Conservation (phyloP, 2,797 vertebrate genomes). For the Huso huso region DNA sequence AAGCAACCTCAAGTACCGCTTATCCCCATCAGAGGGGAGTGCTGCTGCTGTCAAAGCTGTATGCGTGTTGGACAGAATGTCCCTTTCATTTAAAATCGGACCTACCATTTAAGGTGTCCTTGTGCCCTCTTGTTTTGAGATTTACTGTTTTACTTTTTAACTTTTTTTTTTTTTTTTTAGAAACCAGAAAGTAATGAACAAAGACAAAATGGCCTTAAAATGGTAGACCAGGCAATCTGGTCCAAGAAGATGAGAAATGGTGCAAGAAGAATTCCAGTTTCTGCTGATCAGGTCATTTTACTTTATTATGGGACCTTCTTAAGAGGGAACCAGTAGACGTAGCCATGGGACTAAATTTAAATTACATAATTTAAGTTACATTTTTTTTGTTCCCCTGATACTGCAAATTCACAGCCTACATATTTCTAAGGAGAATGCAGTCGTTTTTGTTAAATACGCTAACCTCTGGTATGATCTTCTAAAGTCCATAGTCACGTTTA, state of each 20-base stretch:
- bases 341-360: no score
- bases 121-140: neutral
- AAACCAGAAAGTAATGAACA: conserved; percentile 91
- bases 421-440: no score
- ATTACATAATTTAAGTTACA: no score
- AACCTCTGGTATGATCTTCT: no score
- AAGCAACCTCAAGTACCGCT: no score
- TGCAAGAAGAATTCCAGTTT: conserved; percentile 82
- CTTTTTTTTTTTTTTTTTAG: conserved; percentile 43
- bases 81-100: no score
- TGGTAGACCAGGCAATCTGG: conserved; percentile 98
- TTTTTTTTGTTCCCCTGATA: no score
- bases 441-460: neutral
- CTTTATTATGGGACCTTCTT: no score
- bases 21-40: neutral
- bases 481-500: no score
- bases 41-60: neutral
- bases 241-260: conserved; percentile 98
- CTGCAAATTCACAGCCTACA: no score
- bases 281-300: conserved; percentile 79
- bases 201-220: conserved; percentile 95
- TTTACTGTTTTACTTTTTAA: neutral
- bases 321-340: no score
- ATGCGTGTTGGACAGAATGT: no score
- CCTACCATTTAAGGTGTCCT: neutral